Conservation (phyloP, 2,888 invertebrate species). For the Peribatodes rhomboidaria region DNA sequence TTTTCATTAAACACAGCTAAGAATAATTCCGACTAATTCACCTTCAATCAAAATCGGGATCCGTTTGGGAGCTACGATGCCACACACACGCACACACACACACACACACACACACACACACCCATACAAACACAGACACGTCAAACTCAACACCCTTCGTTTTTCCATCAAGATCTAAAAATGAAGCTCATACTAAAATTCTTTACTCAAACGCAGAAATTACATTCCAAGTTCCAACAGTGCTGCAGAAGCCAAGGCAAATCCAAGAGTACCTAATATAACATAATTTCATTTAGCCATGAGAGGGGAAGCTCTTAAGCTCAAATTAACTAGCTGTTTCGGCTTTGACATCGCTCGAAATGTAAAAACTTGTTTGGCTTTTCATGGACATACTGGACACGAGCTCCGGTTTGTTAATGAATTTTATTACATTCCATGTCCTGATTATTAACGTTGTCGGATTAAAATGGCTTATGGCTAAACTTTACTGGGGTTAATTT, state of each 20-base stretch:
- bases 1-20: too few species aligned
- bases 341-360: slow-evolving; percentile 27
- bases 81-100: too few species aligned
- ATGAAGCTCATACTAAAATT: too few species aligned
- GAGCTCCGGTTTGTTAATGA: slow-evolving; percentile 21
- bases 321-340: slow-evolving; percentile 22
- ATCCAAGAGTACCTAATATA: slow-evolving; percentile 7
- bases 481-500: slow-evolving; percentile 10
- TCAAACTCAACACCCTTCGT: too few species aligned
- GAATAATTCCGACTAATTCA: too few species aligned
- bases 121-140: too few species aligned
- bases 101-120: too few species aligned
- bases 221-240: not conserved
- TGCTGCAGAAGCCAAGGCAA: not conserved
- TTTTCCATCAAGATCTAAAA: too few species aligned
- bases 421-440: slow-evolving; percentile 20
- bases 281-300: slow-evolving; percentile 21
- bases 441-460: not conserved
- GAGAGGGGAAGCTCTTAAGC: slow-evolving; percentile 25
- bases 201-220: not conserved
- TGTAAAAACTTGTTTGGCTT: slow-evolving; percentile 30
- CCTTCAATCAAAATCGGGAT: too few species aligned
- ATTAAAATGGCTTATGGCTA: slow-evolving; percentile 15
- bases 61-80: too few species aligned
- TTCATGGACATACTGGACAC: slow-evolving; percentile 9